Evolutionary conservation across 2,113 vertebrate species (phyloP).

Genomic region (Orcinus orca): DNA sequence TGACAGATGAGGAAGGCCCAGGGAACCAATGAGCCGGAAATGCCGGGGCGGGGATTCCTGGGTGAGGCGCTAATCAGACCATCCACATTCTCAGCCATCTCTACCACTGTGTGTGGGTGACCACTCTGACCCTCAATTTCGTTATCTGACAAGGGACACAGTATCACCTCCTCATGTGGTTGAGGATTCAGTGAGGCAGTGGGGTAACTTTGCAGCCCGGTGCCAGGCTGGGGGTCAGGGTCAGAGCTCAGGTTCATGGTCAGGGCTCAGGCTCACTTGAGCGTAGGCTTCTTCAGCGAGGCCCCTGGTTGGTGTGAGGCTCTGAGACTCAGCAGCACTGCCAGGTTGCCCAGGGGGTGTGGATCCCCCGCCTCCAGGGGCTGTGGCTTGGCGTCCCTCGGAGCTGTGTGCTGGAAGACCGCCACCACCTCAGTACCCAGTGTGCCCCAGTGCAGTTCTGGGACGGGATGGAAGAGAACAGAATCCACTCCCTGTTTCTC

Average conservation of each 20-base stretch:
- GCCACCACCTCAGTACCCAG: neutral
- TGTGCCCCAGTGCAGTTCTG: neutral
- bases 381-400: neutral
- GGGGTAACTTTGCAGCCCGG: neutral
- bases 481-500: neutral
- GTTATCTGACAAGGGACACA: accelerated
- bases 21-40: accelerated
- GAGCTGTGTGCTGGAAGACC: accelerated
- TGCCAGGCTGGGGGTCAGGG: neutral
- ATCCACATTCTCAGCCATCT: neutral
- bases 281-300: accelerated
- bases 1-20: accelerated
- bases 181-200: neutral
- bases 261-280: neutral
- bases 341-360: accelerated
- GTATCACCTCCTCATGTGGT: neutral
- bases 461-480: neutral
- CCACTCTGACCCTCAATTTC: neutral
- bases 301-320: neutral
- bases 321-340: accelerated
- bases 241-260: neutral
- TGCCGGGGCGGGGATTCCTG: accelerated
- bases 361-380: neutral
- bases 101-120: accelerated
- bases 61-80: accelerated